These are phyloP conservation scores for Pachyuromys duprasi DNA, from an alignment of 2,797 vertebrate genomes.

Conservation along the genomic window DNA sequence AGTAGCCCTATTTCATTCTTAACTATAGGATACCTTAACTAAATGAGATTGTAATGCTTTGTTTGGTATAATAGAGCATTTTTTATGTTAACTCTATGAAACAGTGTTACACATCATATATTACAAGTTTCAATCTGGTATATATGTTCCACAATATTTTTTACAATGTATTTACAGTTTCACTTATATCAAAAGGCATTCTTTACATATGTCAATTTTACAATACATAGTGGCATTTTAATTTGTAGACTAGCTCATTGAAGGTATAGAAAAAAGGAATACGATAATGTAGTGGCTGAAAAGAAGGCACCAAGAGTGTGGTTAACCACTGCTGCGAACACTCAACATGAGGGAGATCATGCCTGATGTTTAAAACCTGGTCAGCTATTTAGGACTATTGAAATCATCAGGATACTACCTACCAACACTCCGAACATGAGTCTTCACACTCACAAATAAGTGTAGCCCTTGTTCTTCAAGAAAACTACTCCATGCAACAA, in stretches of 20 bases:
- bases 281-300: neutral
- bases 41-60: neutral
- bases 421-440: neutral
- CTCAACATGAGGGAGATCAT: neutral
- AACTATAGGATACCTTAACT: neutral
- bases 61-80: neutral
- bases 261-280: neutral
- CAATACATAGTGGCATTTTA: neutral
- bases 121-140: neutral
- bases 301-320: neutral
- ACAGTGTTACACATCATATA: neutral
- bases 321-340: neutral
- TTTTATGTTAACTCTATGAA: neutral
- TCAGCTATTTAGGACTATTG: no score
- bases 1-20: neutral
- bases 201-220: neutral
- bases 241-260: neutral
- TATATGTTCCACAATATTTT: neutral
- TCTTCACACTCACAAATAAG: neutral
- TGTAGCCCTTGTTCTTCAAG: neutral
- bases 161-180: no score
- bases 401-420: neutral
- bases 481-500: neutral
- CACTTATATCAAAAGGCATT: neutral
- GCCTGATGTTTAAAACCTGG: neutral